Percentiles rank a stretch among this genome's conserved stretches.
Evolutionary conservation across 2,113 vertebrate genomes (phyloP).

Genomic region (Bostrychus sinensis): DNA sequence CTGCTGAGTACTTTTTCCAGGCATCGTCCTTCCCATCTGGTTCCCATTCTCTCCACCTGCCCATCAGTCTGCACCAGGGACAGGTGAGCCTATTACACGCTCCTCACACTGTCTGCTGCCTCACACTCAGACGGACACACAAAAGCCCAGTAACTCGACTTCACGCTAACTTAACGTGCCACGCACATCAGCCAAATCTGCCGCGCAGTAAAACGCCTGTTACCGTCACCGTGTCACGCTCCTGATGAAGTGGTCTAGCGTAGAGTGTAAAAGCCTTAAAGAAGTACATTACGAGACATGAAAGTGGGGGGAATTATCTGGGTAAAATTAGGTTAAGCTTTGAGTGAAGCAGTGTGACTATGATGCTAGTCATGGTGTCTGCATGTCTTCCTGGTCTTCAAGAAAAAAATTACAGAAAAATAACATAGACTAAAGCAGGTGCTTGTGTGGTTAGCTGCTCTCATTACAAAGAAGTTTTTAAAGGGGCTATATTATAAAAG

Average conservation of each 20-base stretch:
- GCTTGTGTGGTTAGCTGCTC: background rate
- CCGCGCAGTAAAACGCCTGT: slow-evolving; percentile 64
- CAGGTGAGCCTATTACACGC: slow-evolving; percentile 72
- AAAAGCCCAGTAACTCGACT: slow-evolving; percentile 28
- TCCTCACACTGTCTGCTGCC: slow-evolving; percentile 43
- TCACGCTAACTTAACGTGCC: slow-evolving; percentile 59
- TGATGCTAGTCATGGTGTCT: background rate
- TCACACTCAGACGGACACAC: slow-evolving; percentile 23
- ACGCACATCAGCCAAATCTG: slow-evolving; percentile 59
- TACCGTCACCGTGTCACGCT: slow-evolving; percentile 48
- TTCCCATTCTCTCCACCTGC: slow-evolving; percentile 68
- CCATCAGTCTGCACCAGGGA: slow-evolving; percentile 64
- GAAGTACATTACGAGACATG: slow-evolving; percentile 14
- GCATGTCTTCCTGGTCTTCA: background rate
- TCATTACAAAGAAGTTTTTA: no score
- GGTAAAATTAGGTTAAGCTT: background rate
- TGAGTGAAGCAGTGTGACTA: slow-evolving; percentile 1
- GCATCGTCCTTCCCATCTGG: slow-evolving; percentile 51
- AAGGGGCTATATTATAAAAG: background rate
- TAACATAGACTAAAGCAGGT: background rate
- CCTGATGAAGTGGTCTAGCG: slow-evolving; percentile 66
- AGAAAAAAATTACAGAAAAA: background rate
- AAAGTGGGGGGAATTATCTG: background rate
- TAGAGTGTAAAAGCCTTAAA: slow-evolving; percentile 28
- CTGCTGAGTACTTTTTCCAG: slow-evolving; percentile 18